Percentiles rank a stretch among this genome's conserved stretches.
Conservation (phyloP, 2,113 vertebrate species). For the Ahaetulla prasina region DNA sequence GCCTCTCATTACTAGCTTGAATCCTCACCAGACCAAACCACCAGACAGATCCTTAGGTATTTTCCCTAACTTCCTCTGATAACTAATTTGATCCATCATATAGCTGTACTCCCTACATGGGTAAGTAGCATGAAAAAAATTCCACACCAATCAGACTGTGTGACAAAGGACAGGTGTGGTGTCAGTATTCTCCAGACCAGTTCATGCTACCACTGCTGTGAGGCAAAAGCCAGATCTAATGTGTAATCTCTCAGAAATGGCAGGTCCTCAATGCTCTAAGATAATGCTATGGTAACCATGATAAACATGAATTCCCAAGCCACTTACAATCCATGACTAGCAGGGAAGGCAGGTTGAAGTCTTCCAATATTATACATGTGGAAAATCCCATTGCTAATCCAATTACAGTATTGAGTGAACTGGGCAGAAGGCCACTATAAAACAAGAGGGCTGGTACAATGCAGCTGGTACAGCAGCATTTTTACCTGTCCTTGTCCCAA, state of each 20-base stretch:
- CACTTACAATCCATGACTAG: background rate
- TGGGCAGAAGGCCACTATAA: background rate
- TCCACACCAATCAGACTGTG: background rate
- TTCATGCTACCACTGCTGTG: background rate
- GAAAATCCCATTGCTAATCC: background rate
- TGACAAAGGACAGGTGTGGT: background rate
- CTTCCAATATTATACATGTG: background rate
- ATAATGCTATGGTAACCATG: background rate
- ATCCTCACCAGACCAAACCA: background rate
- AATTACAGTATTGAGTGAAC: background rate
- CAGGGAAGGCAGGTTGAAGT: background rate
- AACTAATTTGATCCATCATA: background rate
- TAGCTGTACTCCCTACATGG: background rate
- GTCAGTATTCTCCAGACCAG: background rate
- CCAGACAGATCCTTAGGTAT: background rate
- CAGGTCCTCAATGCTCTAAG: background rate
- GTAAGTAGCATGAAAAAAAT: background rate
- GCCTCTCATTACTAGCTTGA: background rate
- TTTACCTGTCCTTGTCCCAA: background rate
- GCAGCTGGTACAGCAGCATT: background rate
- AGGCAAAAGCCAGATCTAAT: background rate
- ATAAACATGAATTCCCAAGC: background rate
- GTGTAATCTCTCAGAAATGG: background rate
- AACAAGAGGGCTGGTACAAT: background rate
- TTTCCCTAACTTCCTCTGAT: background rate